Evolutionary conservation across 2,888 invertebrate genomes (phyloP), one percentile per base, ranked within the genome.

Genomic region (Pandemis corylana): DNA sequence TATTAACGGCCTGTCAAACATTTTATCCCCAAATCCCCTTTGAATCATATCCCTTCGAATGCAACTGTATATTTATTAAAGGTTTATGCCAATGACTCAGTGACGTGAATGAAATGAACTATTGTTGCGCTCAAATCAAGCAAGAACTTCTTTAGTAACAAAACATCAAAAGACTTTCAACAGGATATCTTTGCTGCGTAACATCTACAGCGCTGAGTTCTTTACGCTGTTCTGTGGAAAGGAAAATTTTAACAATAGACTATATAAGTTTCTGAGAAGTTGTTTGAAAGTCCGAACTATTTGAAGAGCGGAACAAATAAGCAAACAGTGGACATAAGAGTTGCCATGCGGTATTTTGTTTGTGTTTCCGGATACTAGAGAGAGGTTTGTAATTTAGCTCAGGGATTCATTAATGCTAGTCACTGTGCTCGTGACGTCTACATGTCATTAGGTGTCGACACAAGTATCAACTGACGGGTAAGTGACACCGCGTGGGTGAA

Each of bases 1-100:
- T 92, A 93, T 93, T 93, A 93, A 92, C 90, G 88, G 84, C 84
- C 89, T 86, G 91, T 90, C 93, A 90, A 87, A 91, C 87, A 83
- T 83, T 84, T 87, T 85, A 83, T 87, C 87, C 89, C 85, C 84
- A 88, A 89, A 91, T 90, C 88, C 87, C 77, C 82, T 86, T 84
- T 88, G 87, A 89, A 85, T 87, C 84, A 88, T 87, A 84, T 82
- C 82, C 86, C 79, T 80, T 81, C 83, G 80, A 81, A 84, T 82
- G 80, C 85, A 84, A 84, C 85, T 78, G 78, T 80, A 79, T 81
- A 84, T 84, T 81, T 80, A 85, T 82, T 67, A 75, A 75, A 71
- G 71, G 75, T 75, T 75, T 75, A 75, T 71, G 67, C 70, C 71
- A 62, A 71, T 75, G 71, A 75, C 75, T 75, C 70, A 42, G 67